phyloP scores from a whole-genome alignment of 2,113 vertebrate genomes.

The Setophaga kirtlandii region DNA sequence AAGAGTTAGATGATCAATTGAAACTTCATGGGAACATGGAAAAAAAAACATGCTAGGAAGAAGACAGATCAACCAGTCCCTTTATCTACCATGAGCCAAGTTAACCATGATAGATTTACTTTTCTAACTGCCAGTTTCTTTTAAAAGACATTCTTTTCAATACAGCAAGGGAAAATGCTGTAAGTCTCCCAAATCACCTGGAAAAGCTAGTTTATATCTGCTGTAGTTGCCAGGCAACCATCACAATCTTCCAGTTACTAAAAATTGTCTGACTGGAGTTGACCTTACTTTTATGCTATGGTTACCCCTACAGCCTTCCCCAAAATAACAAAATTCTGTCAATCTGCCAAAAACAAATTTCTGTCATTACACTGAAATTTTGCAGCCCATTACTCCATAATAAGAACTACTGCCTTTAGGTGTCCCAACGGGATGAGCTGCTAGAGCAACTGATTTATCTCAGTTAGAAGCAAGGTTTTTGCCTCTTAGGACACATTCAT shows the following conservation, averaged over 20 bases:
- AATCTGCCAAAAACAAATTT: constrained; percentile 62
- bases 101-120: background rate
- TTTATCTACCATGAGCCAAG: background rate
- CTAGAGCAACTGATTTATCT: constrained; percentile 15
- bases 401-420: constrained; percentile 35
- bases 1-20: background rate
- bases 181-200: constrained; percentile 24
- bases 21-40: background rate
- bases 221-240: constrained; percentile 51
- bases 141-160: background rate
- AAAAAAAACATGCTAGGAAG: background rate
- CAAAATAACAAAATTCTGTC: constrained; percentile 32
- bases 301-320: constrained; percentile 48
- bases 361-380: constrained; percentile 63
- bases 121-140: background rate
- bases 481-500: background rate
- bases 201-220: constrained; percentile 13
- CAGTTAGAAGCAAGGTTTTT: background rate
- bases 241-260: constrained; percentile 50
- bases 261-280: constrained; percentile 58
- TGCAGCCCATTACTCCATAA: constrained; percentile 61
- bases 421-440: constrained; percentile 5
- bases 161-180: background rate
- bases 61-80: background rate
- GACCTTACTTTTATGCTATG: constrained; percentile 55